Percentiles rank a stretch among this genome's conserved stretches.
phyloP scores from a whole-genome alignment of 1,140 invertebrate genomes.

The Nephotettix cincticeps region DNA sequence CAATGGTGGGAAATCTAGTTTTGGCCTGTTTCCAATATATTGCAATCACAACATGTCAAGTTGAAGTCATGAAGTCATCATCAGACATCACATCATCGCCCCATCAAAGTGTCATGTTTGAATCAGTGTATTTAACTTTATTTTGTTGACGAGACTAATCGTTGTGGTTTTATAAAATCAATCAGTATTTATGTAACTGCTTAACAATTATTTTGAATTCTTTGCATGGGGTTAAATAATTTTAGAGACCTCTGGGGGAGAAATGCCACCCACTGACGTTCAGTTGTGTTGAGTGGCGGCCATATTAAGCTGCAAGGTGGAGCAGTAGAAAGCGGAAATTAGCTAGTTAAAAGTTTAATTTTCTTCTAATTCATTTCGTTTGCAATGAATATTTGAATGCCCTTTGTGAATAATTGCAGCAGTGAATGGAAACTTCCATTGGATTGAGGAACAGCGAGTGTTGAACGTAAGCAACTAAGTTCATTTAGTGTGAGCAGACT shows the following conservation, averaged over 20 bases:
- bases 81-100: too few relatives aligned
- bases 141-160: too few relatives aligned
- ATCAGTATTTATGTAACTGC: too few relatives aligned
- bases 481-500: not conserved
- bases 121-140: too few relatives aligned
- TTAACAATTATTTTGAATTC: too few relatives aligned
- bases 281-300: not conserved
- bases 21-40: too few relatives aligned
- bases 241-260: not conserved
- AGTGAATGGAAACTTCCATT: not conserved
- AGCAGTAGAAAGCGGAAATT: slow-evolving; percentile 6
- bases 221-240: not conserved
- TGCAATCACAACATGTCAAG: too few relatives aligned
- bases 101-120: too few relatives aligned
- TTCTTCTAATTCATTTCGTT: not conserved
- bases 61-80: too few relatives aligned
- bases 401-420: not conserved
- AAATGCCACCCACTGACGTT: not conserved
- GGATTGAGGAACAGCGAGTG: not conserved
- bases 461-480: not conserved
- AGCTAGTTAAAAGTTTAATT: not conserved
- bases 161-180: too few relatives aligned
- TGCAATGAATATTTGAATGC: not conserved
- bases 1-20: too few relatives aligned
- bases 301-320: not conserved